phyloP scores from a whole-genome alignment of 2,113 vertebrate species.

The Rutilus rutilus region DNA sequence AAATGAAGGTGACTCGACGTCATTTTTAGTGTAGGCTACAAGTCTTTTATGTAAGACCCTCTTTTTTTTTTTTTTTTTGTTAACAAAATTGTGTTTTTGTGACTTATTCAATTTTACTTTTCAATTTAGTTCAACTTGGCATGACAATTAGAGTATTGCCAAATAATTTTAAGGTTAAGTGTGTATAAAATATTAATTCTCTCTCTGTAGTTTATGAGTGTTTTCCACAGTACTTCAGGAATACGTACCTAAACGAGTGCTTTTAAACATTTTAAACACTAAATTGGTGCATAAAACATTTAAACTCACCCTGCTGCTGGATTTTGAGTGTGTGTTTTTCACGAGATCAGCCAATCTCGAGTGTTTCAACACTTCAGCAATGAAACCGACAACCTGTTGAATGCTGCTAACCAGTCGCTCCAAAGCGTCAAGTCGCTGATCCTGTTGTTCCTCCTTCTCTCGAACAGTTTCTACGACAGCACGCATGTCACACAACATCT shows the following conservation, averaged over 20 bases:
- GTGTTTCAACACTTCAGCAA: conserved; percentile 78
- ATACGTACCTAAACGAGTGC: neutral
- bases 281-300: neutral
- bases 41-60: too few species aligned
- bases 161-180: too few species aligned
- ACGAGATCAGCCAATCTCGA: conserved; percentile 74
- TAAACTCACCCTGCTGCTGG: conserved; percentile 66
- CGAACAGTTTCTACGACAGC: conserved; percentile 72
- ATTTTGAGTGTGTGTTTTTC: conserved; percentile 53
- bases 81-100: too few species aligned
- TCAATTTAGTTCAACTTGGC: neutral
- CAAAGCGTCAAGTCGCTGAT: conserved; percentile 79
- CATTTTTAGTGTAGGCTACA: too few species aligned
- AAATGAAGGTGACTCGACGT: too few species aligned
- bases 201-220: neutral
- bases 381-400: conserved; percentile 81
- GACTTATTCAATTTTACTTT: neutral
- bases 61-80: too few species aligned
- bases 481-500: conserved; percentile 71
- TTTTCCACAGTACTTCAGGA: neutral
- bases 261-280: neutral
- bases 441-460: conserved; percentile 75
- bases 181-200: too few species aligned
- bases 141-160: too few species aligned
- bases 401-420: conserved; percentile 80